Base-by-base conservation (phyloP, 2,113 vertebrate species). In the Oryzias melastigma region DNA sequence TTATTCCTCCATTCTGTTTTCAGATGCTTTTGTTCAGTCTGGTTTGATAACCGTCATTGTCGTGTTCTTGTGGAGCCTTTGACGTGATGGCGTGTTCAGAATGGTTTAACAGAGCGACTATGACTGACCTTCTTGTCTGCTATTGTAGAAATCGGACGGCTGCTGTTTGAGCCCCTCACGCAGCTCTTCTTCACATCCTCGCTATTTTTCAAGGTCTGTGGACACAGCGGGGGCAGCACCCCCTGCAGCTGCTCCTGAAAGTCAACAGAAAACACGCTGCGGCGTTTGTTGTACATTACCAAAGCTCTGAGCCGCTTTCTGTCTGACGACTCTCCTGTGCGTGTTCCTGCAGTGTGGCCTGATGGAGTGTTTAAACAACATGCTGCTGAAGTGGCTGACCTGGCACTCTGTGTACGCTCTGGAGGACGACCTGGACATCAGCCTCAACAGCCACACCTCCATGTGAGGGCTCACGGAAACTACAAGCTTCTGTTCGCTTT, bases 121-220 rank as follows among this genome's bases (percentile, higher is more conserved):
- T 63, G 62, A 44, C 61, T 40, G 8, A 35, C 29, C 35, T 10
- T 41, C 71, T 65, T 71, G 72, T 24, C 71, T 76, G 47, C 27
- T 5, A 41, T 47, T 92, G 35, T 83, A 98, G 97, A 95, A 71
- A 74, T 96, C 41, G 88, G 88, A 41, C 64, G 71, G 1, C 81
- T 93, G 49, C 82, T 98, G 60, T 96, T 90, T 62, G 90, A 93
- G 70, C 93, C 93, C 1, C 78, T 99, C 75, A 84, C 84, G 78
- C 92, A 94, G 75, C 91, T 99, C 14, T 98, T 97, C 82, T 94
- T 95, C 85, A 95, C 94, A 25, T 97, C 96, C 2, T 93, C 93
- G 0, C 50, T 96, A 71, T 96, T 93, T 89, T 96, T 98, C 78
- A 97, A 98, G 95, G 97, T 98, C 90, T 20, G 68, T 12, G 5